Evolutionary conservation across 2,113 vertebrate species (phyloP), one percentile per base, ranked within the genome.

Genomic region (Corythaixoides concolor): DNA sequence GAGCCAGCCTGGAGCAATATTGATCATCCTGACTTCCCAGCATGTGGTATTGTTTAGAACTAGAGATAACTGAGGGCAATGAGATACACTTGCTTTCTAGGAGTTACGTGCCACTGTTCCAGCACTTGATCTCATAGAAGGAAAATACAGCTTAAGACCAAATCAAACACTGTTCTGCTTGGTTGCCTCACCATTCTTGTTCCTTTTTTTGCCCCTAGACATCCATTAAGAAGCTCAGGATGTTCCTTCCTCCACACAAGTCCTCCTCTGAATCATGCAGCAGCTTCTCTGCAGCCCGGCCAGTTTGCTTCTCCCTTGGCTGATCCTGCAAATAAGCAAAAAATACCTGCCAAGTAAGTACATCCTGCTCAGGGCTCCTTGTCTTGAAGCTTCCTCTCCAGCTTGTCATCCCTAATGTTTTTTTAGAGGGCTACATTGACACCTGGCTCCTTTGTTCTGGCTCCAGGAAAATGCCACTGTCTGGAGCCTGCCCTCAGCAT

Each of bases 391-490:
- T 89, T 91, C 60, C 37, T 85, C 45, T 91, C 43, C 81, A 26
- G 10, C 24, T 79, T 89, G 53, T 72, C 52, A 82, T 33, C 37
- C 21, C 15, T 67, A 59, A n/a, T 12, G 21, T 5, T n/a, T 73
- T 89, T 91, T 94, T 60, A 79, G 47, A 89, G 53, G 26, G 11
- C 45, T 95, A 27, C 67, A 88, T 60, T 78, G 89, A 82, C 78
- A 96, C 56, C 69, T 95, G 89, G 12, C 30, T 88, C 43, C 41
- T 95, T 93, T 95, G 50, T 95, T 74, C 68, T 43, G 55, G 16
- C 50, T 74, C 49, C 35, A 39, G 81, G 84, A 94, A 85, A 89
- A 96, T 94, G 88, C 89, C 78, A 66, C 81, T 68, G 49, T 77
- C 84, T 78, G 80, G 56, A 91, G 93, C 83, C 47, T 95, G 68